Evolutionary conservation across 2,888 invertebrate species (phyloP).

Genomic region (Flabesymbios commensalis): DNA sequence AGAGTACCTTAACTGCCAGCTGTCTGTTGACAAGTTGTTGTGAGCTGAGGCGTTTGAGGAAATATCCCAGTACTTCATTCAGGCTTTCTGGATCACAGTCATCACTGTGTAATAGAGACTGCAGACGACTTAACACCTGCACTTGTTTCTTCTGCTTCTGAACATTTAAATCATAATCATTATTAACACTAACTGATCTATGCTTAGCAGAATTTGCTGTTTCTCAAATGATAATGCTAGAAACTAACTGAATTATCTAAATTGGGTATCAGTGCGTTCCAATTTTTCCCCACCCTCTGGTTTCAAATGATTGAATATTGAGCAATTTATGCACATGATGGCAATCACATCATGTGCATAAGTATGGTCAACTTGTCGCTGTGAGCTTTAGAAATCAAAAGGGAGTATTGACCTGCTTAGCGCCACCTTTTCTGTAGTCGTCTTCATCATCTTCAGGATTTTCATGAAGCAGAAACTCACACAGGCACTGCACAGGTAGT

Average conservation of each 20-base stretch:
- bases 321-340: too few relatives aligned
- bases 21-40: constrained; percentile 77
- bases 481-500: constrained; percentile 94
- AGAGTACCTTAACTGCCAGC: constrained; percentile 70
- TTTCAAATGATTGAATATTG: too few relatives aligned
- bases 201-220: too few relatives aligned
- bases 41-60: constrained; percentile 81
- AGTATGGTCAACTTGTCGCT: too few relatives aligned
- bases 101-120: constrained; percentile 66
- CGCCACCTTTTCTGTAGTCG: constrained; percentile 62
- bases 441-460: constrained; percentile 65
- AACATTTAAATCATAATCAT: not conserved
- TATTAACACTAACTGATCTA: too few relatives aligned
- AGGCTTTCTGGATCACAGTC: constrained; percentile 65
- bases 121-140: constrained; percentile 73
- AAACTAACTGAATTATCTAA: too few relatives aligned
- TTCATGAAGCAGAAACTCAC: constrained; percentile 82
- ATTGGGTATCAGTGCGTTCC: too few relatives aligned
- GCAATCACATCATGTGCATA: too few relatives aligned
- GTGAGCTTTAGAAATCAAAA: too few relatives aligned
- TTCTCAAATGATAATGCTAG: too few relatives aligned
- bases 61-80: constrained; percentile 86
- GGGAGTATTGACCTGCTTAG: too few relatives aligned
- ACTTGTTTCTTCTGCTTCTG: constrained; percentile 69
- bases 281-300: too few relatives aligned